Conservation (phyloP, 2,888 invertebrate species). For the Beris morrisii region DNA sequence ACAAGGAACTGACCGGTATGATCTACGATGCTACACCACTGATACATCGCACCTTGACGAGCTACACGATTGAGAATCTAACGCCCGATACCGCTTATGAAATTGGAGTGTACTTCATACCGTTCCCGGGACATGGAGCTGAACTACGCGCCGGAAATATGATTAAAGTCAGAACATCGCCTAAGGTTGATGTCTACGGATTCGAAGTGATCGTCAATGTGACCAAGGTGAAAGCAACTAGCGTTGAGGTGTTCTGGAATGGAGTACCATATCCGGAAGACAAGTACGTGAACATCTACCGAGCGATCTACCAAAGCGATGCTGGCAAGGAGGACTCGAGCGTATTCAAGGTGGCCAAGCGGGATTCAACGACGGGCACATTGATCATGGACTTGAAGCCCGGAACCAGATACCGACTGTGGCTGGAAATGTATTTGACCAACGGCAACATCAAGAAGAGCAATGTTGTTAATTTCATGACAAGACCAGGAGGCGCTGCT, state of each 20-base stretch:
- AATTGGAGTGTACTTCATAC: conserved; percentile 80
- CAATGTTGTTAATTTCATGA: conserved; percentile 84
- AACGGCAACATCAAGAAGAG: conserved; percentile 89
- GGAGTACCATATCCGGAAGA: conserved; percentile 88
- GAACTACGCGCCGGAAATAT: conserved; percentile 74
- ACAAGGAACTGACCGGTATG: conserved; percentile 78
- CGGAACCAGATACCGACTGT: conserved; percentile 79
- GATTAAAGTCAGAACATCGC: conserved; percentile 71
- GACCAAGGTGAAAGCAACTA: conserved; percentile 72
- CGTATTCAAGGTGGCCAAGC: conserved; percentile 74
- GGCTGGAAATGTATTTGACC: conserved; percentile 86
- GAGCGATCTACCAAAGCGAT: conserved; percentile 80
- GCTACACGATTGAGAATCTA: conserved; percentile 75
- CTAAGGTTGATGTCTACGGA: conserved; percentile 74
- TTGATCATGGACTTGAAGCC: conserved; percentile 71
- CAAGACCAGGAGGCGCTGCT: conserved; percentile 69
- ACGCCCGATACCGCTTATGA: conserved; percentile 79
- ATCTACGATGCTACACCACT: conserved; percentile 83
- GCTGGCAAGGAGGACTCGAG: conserved; percentile 72
- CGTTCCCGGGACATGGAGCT: conserved; percentile 76
- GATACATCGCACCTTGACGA: conserved; percentile 78
- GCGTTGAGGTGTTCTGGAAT: conserved; percentile 77
- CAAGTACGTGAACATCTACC: conserved; percentile 86
- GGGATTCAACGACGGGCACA: conserved; percentile 69
- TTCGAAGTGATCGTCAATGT: conserved; percentile 80